Base-by-base conservation (phyloP, 1,140 invertebrate species). In the Elymnias hypermnestra region DNA sequence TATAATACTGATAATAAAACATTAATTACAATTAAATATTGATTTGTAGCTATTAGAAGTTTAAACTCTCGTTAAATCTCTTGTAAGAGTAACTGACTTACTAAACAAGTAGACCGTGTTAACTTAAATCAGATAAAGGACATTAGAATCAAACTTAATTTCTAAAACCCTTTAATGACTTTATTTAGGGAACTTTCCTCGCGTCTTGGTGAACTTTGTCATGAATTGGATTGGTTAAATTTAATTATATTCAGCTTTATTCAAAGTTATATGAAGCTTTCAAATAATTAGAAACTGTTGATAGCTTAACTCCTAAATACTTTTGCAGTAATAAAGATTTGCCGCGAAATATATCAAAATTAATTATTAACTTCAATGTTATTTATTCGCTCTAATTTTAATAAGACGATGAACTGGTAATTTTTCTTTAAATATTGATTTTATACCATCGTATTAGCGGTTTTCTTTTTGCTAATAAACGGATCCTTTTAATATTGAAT, bases 61-160 rank as follows among this genome's bases (percentile, higher is more conserved):
- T 29, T 29, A 29, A 12, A 9, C 10, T 12, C 26, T n/a, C n/a
- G n/a, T n/a, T 3, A 29, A 29, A 29, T 29, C 4, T 29, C 10
- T 5, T 29, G 9, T 12, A 26, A 1, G 25, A 7, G 25, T 26
- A 14, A 10, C 2, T 7, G 23, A 22, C 23, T 40, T 18, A 22
- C 17, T 28, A 15, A 28, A 17, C 22, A 21, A 37, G 12, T 47
- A 31, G 8, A 12, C 14, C 13, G 21, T 18, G 33, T 19, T 37
- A 45, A 28, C 17, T 33, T 39, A 9, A 39, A 40, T 33, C 37
- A 39, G 6, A 47, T 25, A 39, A 33, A 25, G 15, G 18, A 33
- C 15, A 47, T 41, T 41, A 36, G 26, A 47, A 40, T 21, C 25
- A 10, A 21, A 26, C 28, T 10, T 22, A 38, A 29, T 39, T 38